Evolutionary conservation across 1,140 invertebrate genomes (phyloP).

Genomic region (Zaprionus kolodkinae): DNA sequence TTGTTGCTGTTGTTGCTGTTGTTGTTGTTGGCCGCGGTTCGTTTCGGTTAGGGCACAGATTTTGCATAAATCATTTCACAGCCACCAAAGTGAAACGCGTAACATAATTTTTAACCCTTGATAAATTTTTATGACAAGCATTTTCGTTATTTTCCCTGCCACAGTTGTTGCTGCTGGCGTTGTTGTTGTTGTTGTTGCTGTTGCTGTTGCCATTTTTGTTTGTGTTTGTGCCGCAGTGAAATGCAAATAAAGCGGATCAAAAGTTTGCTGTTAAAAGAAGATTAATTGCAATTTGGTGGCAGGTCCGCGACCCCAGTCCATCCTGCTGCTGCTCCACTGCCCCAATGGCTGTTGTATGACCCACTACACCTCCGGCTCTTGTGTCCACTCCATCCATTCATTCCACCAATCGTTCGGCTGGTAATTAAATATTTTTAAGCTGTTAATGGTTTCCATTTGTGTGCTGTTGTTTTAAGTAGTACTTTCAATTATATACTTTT

Average conservation of each 20-base stretch:
- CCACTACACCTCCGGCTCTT: neutral
- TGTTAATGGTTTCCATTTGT: constrained; percentile 79
- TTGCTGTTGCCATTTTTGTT: constrained; percentile 36
- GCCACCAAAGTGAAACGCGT: constrained; percentile 78
- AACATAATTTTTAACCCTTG: constrained; percentile 82
- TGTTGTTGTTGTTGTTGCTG: constrained; percentile 31
- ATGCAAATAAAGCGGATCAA: constrained; percentile 82
- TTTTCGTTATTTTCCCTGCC: constrained; percentile 69
- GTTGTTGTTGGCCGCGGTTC: constrained; percentile 27
- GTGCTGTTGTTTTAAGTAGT: constrained; percentile 59
- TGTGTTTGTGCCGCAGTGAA: constrained; percentile 69
- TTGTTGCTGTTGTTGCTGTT: constrained; percentile 12
- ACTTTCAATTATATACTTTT: constrained; percentile 37
- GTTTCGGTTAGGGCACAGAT: constrained; percentile 63
- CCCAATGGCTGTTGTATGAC: neutral
- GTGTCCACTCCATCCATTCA: neutral
- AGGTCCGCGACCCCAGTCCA: constrained; percentile 41
- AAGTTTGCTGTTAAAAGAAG: constrained; percentile 82
- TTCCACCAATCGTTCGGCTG: constrained; percentile 15
- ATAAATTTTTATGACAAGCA: constrained; percentile 82
- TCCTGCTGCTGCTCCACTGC: neutral
- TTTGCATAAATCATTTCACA: constrained; percentile 80
- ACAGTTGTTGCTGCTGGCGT: constrained; percentile 8
- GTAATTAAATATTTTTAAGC: constrained; percentile 82
- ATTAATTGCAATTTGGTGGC: constrained; percentile 81